A percentile compares a stretch with the other conserved stretches of the same genome.
Conservation (phyloP, 2,797 vertebrate species). For the Leptodactylus fallax region DNA sequence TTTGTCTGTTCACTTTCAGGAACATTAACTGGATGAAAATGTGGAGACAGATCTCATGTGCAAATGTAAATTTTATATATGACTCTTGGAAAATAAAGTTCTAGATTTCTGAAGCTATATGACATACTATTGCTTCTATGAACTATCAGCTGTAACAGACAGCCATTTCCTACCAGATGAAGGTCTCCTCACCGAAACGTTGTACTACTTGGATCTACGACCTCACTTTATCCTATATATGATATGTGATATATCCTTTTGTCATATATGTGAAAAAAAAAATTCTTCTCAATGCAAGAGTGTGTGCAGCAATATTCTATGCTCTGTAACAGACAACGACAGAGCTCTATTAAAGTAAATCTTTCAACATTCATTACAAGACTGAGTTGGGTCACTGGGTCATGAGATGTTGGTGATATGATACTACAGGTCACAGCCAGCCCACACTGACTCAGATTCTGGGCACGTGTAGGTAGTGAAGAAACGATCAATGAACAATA, state of each 20-base stretch:
- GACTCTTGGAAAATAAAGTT: background rate
- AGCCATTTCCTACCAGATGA: too few relatives aligned
- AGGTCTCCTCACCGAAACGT: too few relatives aligned
- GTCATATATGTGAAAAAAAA: too few relatives aligned
- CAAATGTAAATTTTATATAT: background rate
- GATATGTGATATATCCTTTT: too few relatives aligned
- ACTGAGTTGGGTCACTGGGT: too few relatives aligned
- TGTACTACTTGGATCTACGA: too few relatives aligned
- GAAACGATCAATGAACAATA: background rate
- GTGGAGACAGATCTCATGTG: background rate
- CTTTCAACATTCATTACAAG: too few relatives aligned
- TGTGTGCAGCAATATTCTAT: too few relatives aligned
- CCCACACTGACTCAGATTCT: background rate
- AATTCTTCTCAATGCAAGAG: too few relatives aligned
- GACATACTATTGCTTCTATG: background rate
- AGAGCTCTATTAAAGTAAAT: background rate
- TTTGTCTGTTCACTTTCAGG: background rate
- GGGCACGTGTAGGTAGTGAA: background rate
- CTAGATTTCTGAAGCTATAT: background rate
- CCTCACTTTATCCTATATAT: too few relatives aligned
- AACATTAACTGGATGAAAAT: slow-evolving; percentile 5
- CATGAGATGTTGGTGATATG: background rate
- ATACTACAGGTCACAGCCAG: background rate
- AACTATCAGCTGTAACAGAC: background rate
- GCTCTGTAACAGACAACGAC: background rate